Base-by-base conservation (phyloP, 2,888 invertebrate species). In the Hirtodrosophila trivittata region DNA sequence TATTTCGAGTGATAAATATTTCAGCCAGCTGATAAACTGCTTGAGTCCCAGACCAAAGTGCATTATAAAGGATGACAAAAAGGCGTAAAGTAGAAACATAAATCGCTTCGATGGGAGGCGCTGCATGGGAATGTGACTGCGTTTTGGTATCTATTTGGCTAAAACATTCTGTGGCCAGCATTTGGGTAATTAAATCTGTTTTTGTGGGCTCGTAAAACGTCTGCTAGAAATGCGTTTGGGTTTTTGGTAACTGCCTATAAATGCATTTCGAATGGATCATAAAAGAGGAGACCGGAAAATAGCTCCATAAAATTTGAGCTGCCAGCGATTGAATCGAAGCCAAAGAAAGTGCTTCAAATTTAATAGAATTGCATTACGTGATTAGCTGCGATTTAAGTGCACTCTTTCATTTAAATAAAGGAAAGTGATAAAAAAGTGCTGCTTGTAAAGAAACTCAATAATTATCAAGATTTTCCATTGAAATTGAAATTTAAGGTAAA, bases 141-240 rank as follows among this genome's bases (percentile, higher is more conserved):
- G 32, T 16, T 35, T 54, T 38, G 26, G 2, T 21, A 5, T 3
- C 12, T 35, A 43, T 14, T 37, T 32, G 26, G 9, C 28, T 43
- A 21, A 21, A 30, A 28, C 14, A 9, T 25, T 54, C 37, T 62
- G 41, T 46, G 60, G 52, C 51, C 65, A 66, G 39, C 45, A 45
- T 39, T 55, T 49, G 54, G 30, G 58, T 51, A 73, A 73, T 73
- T 75, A 73, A 71, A 52, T 21, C 5, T n/a, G n/a, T 58, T 65
- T 60, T 69, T 69, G 77, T 60, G 3, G 56, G 63, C 33, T 72
- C 75, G 39, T 76, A 68, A 77, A 75, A 39, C 30, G 52, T 59
- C 52, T 39, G 47, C 66, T 54, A 39, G 54, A 63, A 75, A 41
- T 33, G 39, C 51, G 35, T 42, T 47, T 47, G 6, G 12, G 10